A percentile compares a stretch with the other conserved stretches of the same genome.
phyloP scores from a whole-genome alignment of 2,113 vertebrate genomes.

The Chroicocephalus ridibundus region DNA sequence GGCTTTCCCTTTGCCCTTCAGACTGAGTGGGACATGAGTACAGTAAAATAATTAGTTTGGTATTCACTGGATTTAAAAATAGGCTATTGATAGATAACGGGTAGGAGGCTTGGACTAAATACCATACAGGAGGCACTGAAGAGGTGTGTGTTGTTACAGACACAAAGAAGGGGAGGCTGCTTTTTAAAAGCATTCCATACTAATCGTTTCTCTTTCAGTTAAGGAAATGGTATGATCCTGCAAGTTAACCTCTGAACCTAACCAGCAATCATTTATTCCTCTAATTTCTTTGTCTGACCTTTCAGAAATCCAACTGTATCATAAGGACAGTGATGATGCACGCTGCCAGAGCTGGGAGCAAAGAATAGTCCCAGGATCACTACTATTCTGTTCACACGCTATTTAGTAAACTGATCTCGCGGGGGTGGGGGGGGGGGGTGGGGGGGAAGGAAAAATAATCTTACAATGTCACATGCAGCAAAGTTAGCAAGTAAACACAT shows the following conservation, averaged over 20 bases:
- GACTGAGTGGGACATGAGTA: background rate
- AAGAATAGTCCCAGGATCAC: background rate
- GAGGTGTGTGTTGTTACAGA: background rate
- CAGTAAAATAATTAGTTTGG: background rate
- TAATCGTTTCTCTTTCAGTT: background rate
- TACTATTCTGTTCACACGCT: background rate
- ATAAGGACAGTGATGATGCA: background rate
- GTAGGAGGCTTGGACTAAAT: background rate
- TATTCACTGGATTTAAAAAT: background rate
- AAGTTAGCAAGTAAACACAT: background rate
- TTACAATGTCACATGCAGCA: background rate
- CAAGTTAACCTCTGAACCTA: background rate
- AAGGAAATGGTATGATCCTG: background rate
- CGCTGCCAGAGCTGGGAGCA: background rate
- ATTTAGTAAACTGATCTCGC: background rate
- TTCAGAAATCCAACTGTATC: background rate
- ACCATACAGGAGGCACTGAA: background rate
- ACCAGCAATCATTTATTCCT: background rate
- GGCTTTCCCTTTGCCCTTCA: background rate
- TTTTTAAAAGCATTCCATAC: background rate
- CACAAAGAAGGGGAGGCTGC: background rate
- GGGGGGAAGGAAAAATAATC: fast-evolving
- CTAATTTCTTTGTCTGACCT: background rate
- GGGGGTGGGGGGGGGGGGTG: fast-evolving
- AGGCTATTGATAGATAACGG: background rate